Evolutionary conservation across 2,113 vertebrate species (phyloP).

Genomic region (Lasiurus borealis): DNA sequence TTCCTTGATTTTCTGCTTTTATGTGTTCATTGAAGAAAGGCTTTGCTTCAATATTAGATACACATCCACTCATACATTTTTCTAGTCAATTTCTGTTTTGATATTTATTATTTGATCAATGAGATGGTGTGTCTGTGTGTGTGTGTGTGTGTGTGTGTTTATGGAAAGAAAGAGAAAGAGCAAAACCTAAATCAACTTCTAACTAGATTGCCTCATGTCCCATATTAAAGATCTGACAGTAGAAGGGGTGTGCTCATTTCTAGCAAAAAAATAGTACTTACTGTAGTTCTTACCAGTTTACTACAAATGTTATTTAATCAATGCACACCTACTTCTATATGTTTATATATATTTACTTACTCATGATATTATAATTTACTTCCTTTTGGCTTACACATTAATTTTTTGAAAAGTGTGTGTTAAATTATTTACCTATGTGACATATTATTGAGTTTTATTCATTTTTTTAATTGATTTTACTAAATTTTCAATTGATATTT

Average conservation of each 20-base stretch:
- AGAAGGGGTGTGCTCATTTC: background rate
- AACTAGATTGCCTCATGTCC: background rate
- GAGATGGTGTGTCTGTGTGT: background rate
- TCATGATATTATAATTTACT: background rate
- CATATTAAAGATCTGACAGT: background rate
- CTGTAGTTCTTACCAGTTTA: background rate
- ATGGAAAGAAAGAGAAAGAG: background rate
- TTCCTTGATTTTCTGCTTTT: background rate
- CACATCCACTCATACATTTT: background rate
- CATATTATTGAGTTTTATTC: background rate
- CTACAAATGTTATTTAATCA: background rate
- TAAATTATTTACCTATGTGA: background rate
- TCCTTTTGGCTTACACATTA: background rate
- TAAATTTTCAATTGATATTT: constrained; percentile 6
- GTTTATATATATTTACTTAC: background rate
- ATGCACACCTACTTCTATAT: background rate
- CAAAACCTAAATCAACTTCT: background rate
- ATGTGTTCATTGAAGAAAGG: background rate
- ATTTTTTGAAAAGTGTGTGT: background rate
- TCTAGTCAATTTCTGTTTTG: background rate
- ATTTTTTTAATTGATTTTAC: background rate
- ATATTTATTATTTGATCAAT: background rate
- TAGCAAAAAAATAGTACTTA: background rate
- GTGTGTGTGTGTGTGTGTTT: background rate
- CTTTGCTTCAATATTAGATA: background rate